Percentiles rank a stretch among this genome's conserved stretches.
Evolutionary conservation across 2,113 vertebrate genomes (phyloP).

Genomic region (Murina feae): DNA sequence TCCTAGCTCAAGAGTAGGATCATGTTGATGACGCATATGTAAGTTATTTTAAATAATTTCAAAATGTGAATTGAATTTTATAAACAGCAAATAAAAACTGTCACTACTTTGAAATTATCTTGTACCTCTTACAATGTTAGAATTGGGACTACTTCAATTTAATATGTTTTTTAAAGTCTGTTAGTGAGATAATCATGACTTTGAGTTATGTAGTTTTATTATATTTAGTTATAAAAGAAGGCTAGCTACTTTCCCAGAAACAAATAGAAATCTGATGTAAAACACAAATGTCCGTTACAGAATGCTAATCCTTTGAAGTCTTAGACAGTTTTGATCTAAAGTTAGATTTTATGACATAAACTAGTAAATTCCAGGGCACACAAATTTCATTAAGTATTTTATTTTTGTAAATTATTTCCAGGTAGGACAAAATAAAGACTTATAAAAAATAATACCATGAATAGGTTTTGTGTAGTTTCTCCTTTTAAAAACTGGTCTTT

Average conservation of each 20-base stretch:
- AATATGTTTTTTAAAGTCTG: not conserved
- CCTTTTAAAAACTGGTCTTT: not conserved
- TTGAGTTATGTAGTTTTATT: not conserved
- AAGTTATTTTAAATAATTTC: constrained; percentile 20
- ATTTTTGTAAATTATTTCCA: constrained; percentile 26
- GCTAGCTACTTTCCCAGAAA: not conserved
- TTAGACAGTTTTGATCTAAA: not conserved
- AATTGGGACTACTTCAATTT: constrained; percentile 1
- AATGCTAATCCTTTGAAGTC: not conserved
- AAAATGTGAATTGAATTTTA: not conserved
- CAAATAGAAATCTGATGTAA: not conserved
- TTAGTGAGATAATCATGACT: not conserved
- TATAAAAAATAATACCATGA: not conserved
- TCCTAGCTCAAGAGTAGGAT: not conserved
- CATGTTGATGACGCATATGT: not conserved
- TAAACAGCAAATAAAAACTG: constrained; percentile 17
- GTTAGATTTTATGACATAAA: not conserved
- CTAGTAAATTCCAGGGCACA: not conserved
- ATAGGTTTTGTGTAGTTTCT: constrained; percentile 10
- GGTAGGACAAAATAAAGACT: not conserved
- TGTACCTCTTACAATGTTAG: constrained; percentile 8
- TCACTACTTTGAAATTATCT: constrained; percentile 20
- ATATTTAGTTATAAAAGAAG: constrained; percentile 15
- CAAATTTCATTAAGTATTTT: not conserved
- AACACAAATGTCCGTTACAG: not conserved